Evolutionary conservation across 2,888 invertebrate genomes (phyloP).

Genomic region (Cacoxenus indagator): DNA sequence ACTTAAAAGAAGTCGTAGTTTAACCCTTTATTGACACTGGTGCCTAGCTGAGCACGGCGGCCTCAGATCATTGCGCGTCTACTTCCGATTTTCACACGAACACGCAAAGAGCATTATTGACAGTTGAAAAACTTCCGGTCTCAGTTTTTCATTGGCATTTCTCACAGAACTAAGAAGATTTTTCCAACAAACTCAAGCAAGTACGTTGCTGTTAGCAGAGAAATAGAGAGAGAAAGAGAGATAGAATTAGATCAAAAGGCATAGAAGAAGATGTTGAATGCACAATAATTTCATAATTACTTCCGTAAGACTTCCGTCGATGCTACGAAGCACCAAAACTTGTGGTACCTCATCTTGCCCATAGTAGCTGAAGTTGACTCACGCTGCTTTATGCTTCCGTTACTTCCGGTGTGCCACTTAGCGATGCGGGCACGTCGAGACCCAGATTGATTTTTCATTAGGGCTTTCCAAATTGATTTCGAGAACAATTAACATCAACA

Average conservation of each 20-base stretch:
- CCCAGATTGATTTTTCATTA: background rate
- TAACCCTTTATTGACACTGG: background rate
- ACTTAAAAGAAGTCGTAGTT: background rate
- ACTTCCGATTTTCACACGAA: slow-evolving; percentile 19
- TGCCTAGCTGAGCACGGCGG: background rate
- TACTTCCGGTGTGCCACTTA: slow-evolving; percentile 18
- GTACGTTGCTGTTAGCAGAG: background rate
- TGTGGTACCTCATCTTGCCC: too few species aligned
- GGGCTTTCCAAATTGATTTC: background rate
- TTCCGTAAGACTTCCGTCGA: slow-evolving; percentile 60
- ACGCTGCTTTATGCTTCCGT: too few species aligned
- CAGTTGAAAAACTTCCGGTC: slow-evolving; percentile 14
- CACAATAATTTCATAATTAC: slow-evolving; percentile 53
- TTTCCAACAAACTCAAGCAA: slow-evolving; percentile 25
- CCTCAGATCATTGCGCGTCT: background rate
- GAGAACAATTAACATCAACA: too few species aligned
- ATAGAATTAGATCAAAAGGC: too few species aligned
- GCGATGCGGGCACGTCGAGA: background rate
- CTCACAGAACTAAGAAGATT: slow-evolving; percentile 35
- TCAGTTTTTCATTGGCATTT: slow-evolving; percentile 24
- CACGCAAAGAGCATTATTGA: background rate
- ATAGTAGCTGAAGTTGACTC: too few species aligned
- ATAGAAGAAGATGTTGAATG: slow-evolving; percentile 15
- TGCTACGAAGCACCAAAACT: too few species aligned
- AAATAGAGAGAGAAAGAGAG: too few species aligned